A percentile compares a stretch with the other conserved stretches of the same genome.
Conservation (phyloP, 2,888 invertebrate genomes). For the Cistogaster globosa region DNA sequence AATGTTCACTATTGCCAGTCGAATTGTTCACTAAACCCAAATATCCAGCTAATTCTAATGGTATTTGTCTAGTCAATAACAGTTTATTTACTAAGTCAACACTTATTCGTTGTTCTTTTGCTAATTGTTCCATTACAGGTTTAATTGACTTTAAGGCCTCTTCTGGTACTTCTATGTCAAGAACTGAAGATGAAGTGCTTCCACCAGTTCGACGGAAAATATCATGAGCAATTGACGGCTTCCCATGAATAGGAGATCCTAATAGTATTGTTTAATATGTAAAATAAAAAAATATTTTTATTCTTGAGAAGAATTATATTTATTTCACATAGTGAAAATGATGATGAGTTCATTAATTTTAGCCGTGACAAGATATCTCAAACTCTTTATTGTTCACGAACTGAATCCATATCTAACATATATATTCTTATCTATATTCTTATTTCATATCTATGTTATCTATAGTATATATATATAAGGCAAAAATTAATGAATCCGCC, state of each 20-base stretch:
- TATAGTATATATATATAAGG: too few species aligned
- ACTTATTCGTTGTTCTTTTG: slow-evolving; percentile 83
- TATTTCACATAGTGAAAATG: not conserved
- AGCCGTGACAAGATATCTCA: too few species aligned
- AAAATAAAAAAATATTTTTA: too few species aligned
- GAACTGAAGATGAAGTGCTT: slow-evolving; percentile 48
- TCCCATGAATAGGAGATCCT: slow-evolving; percentile 87
- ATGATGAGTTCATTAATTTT: too few species aligned
- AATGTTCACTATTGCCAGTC: slow-evolving; percentile 80
- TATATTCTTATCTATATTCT: too few species aligned
- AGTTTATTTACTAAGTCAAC: slow-evolving; percentile 83
- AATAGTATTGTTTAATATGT: too few species aligned
- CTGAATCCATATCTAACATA: too few species aligned
- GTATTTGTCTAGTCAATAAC: slow-evolving; percentile 83
- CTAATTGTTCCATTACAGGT: slow-evolving; percentile 82
- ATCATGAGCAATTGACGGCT: slow-evolving; percentile 77
- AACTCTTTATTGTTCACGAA: too few species aligned
- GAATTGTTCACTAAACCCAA: slow-evolving; percentile 84
- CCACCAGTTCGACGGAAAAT: slow-evolving; percentile 76
- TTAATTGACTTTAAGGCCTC: slow-evolving; percentile 84
- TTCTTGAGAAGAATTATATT: slow-evolving; percentile 7
- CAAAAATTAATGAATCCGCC: too few species aligned
- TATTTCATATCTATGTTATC: too few species aligned
- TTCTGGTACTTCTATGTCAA: slow-evolving; percentile 82
- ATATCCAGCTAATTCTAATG: slow-evolving; percentile 84